Percentiles rank a stretch among this genome's conserved stretches.
These are phyloP conservation scores for Odobenus rosmarus DNA, from an alignment of 2,113 vertebrate genomes.

Conservation along the genomic window DNA sequence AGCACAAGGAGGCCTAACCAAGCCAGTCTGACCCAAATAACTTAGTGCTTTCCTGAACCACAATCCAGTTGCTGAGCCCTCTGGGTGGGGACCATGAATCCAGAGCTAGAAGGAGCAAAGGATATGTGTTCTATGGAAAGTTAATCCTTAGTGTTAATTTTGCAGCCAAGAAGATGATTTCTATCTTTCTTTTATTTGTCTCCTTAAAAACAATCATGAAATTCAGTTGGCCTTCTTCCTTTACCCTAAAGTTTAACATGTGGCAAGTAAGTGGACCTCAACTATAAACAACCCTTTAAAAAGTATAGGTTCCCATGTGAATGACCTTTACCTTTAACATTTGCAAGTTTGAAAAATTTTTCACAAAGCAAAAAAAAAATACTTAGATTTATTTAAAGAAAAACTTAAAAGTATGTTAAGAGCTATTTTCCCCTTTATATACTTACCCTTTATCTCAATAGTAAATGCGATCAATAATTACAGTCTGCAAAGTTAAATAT, in stretches of 20 bases:
- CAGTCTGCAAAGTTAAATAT: background rate
- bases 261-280: conserved; percentile 45
- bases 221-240: background rate
- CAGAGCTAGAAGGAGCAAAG: background rate
- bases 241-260: conserved; percentile 44
- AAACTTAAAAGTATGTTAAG: background rate
- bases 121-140: background rate
- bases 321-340: conserved; percentile 58
- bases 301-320: conserved; percentile 4
- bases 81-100: background rate
- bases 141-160: background rate
- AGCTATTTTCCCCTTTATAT: background rate
- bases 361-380: background rate
- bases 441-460: background rate
- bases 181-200: conserved; percentile 24
- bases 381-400: conserved; percentile 1
- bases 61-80: too few relatives aligned
- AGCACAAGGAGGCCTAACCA: background rate
- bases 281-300: conserved; percentile 14
- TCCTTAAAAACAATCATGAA: conserved; percentile 28
- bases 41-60: background rate
- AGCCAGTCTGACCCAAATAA: background rate
- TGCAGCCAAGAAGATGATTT: background rate
- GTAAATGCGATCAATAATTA: background rate
- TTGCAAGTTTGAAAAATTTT: background rate